Conservation (phyloP, 2,888 invertebrate species). For the Cephus sareptanus region DNA sequence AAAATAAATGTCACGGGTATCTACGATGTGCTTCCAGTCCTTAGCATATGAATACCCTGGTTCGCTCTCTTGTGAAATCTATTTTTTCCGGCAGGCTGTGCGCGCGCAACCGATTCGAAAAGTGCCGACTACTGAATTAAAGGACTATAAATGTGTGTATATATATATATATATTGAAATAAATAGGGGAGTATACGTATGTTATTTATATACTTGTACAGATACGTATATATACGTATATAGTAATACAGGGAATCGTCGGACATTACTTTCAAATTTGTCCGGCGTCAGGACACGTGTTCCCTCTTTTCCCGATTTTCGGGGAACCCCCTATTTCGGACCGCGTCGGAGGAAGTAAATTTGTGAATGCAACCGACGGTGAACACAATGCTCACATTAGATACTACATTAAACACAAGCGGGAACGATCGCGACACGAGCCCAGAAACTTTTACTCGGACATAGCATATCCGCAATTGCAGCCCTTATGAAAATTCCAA, state of each 20-base stretch:
- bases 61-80: neutral
- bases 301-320: constrained; percentile 10
- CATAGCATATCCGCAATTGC: constrained; percentile 5
- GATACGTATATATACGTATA: neutral
- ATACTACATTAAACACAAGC: constrained; percentile 62
- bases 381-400: constrained; percentile 62
- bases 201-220: neutral
- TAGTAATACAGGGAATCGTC: neutral
- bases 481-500: neutral
- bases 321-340: constrained; percentile 13
- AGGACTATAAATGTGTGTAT: neutral
- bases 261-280: neutral
- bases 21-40: neutral
- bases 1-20: neutral
- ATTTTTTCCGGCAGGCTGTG: neutral
- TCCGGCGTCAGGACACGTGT: constrained; percentile 12
- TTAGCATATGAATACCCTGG: neutral
- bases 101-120: neutral
- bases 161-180: neutral
- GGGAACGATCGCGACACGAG: constrained; percentile 30
- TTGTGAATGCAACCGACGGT: constrained; percentile 55
- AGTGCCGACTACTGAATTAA: neutral
- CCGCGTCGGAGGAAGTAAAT: constrained; percentile 53
- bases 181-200: too few relatives aligned
- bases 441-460: constrained; percentile 12